A percentile compares a stretch with the other conserved stretches of the same genome.
Conservation (phyloP, 2,797 vertebrate genomes). For the Macrochelys suwanniensis region DNA sequence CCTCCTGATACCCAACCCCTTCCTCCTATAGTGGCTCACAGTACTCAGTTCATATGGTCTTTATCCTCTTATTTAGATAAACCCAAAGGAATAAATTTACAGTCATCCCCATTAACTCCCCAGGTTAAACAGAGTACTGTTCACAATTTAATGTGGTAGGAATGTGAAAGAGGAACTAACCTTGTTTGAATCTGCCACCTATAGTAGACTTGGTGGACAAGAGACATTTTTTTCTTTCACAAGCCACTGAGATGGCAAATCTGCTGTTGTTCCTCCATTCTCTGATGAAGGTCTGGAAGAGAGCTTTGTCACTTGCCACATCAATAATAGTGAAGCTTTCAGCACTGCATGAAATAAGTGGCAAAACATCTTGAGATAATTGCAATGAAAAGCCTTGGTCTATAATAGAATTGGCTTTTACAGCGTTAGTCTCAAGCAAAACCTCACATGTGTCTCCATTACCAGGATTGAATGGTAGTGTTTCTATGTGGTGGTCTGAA, state of each 20-base stretch:
- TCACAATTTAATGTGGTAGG: background rate
- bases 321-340: constrained; percentile 92
- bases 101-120: background rate
- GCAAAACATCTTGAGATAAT: constrained; percentile 85
- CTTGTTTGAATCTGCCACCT: constrained; percentile 88
- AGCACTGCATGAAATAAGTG: constrained; percentile 78
- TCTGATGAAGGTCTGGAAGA: constrained; percentile 91
- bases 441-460: background rate
- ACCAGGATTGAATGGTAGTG: background rate
- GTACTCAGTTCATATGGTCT: background rate
- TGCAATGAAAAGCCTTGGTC: constrained; percentile 84
- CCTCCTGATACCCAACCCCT: background rate
- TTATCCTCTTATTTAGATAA: background rate
- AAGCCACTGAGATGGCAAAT: constrained; percentile 92
- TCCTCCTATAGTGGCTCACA: background rate
- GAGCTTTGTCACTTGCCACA: constrained; percentile 89
- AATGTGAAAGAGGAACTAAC: constrained; percentile 77
- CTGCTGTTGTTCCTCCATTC: constrained; percentile 91
- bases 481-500: constrained; percentile 27
- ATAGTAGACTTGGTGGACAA: constrained; percentile 80
- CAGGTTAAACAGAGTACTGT: background rate
- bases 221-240: constrained; percentile 83
- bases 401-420: constrained; percentile 67
- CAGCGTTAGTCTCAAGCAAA: constrained; percentile 1
- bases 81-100: background rate